Percentiles rank a stretch among this genome's conserved stretches.
phyloP scores from a whole-genome alignment of 2,797 vertebrate genomes.

The Gobio occitaniae region DNA sequence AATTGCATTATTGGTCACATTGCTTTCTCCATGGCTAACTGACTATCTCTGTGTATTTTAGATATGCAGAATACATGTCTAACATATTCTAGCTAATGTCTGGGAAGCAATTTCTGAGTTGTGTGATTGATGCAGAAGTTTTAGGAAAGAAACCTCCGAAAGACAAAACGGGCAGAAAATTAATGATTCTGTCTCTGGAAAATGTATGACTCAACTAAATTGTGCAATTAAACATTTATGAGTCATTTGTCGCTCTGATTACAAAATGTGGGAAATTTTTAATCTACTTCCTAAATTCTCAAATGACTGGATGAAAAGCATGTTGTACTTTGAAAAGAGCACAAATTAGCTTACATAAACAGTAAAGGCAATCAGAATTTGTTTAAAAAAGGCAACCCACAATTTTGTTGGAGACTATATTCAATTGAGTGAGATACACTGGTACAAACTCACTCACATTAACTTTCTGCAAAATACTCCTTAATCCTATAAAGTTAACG shows the following conservation, averaged over 20 bases:
- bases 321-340: neutral
- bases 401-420: neutral
- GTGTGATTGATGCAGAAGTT: neutral
- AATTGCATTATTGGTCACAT: neutral
- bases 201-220: neutral
- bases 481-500: neutral
- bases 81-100: neutral
- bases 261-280: conserved; percentile 5
- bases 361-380: too few species aligned
- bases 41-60: neutral
- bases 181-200: neutral
- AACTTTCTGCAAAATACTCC: neutral
- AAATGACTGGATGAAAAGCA: neutral
- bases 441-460: neutral
- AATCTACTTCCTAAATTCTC: conserved; percentile 6
- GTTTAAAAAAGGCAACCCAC: neutral
- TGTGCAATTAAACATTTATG: neutral
- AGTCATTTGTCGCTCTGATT: neutral
- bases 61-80: neutral
- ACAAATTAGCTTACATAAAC: neutral
- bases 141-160: neutral
- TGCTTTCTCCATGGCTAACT: neutral
- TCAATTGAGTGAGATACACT: too few species aligned
- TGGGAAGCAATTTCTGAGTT: neutral
- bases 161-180: neutral